phyloP scores from a whole-genome alignment of 2,888 invertebrate species.

The Cryptophagus acutangulus region DNA sequence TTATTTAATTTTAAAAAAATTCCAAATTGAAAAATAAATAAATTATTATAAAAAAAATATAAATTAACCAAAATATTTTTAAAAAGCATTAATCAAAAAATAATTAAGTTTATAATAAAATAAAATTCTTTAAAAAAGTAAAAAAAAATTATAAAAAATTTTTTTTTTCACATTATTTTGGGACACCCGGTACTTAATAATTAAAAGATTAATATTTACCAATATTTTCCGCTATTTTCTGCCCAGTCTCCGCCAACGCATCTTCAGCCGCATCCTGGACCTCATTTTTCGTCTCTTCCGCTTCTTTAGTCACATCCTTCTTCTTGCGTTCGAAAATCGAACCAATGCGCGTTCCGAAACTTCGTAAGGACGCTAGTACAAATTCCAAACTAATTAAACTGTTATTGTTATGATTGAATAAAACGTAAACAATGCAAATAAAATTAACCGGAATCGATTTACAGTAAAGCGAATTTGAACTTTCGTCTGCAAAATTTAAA shows the following conservation, averaged over 20 bases:
- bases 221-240: conserved; percentile 54
- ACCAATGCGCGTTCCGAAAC: conserved; percentile 67
- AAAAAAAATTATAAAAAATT: too few relatives aligned
- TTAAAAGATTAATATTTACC: too few relatives aligned
- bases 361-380: conserved; percentile 60
- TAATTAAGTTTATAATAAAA: too few relatives aligned
- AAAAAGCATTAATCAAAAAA: background rate
- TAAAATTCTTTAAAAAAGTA: too few relatives aligned
- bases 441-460: background rate
- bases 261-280: conserved; percentile 60
- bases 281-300: conserved; percentile 54
- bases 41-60: too few relatives aligned
- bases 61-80: background rate
- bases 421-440: background rate
- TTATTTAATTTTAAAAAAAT: too few relatives aligned
- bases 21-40: too few relatives aligned
- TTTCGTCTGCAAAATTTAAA: too few relatives aligned
- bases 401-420: background rate
- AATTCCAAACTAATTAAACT: conserved; percentile 8
- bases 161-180: too few relatives aligned
- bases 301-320: conserved; percentile 63
- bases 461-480: too few relatives aligned
- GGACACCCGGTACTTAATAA: too few relatives aligned
- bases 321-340: conserved; percentile 66
- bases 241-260: conserved; percentile 59